A percentile compares a stretch with the other conserved stretches of the same genome.
Evolutionary conservation across 2,797 vertebrate genomes (phyloP).

Genomic region (Premnoplex brunnescens): DNA sequence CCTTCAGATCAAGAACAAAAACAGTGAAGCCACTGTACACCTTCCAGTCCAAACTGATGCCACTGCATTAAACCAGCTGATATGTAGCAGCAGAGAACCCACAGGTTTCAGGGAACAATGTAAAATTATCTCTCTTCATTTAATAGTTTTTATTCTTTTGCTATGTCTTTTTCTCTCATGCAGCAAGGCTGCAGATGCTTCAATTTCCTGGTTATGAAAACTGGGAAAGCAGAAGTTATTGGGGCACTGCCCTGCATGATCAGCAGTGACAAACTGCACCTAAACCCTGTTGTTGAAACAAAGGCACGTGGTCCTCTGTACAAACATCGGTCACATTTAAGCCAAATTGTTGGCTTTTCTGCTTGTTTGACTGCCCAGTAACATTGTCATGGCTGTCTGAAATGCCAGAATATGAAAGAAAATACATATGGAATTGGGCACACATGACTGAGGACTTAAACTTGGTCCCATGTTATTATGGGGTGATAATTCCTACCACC

Average conservation of each 20-base stretch:
- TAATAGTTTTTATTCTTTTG: not conserved
- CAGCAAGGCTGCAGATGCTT: not conserved
- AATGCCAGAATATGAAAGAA: not conserved
- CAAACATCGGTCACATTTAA: not conserved
- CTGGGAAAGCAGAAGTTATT: not conserved
- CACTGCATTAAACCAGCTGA: not conserved
- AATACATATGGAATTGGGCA: not conserved
- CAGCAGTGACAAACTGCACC: not conserved
- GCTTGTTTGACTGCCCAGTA: not conserved
- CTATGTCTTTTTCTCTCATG: not conserved
- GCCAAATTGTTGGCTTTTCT: not conserved
- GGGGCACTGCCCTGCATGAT: not conserved
- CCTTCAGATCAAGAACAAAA: not conserved
- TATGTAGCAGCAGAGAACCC: not conserved
- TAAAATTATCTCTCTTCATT: not conserved
- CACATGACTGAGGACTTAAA: not conserved
- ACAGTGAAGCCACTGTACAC: not conserved
- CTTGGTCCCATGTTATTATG: not conserved
- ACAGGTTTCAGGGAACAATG: not conserved
- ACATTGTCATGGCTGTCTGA: not conserved
- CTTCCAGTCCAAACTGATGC: not conserved
- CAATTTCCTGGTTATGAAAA: not conserved
- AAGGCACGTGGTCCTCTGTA: not conserved
- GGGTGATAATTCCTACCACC: not conserved
- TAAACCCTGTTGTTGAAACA: not conserved